Evolutionary conservation across 2,113 vertebrate genomes (phyloP), one percentile per base, ranked within the genome.

Genomic region (Podiceps cristatus): DNA sequence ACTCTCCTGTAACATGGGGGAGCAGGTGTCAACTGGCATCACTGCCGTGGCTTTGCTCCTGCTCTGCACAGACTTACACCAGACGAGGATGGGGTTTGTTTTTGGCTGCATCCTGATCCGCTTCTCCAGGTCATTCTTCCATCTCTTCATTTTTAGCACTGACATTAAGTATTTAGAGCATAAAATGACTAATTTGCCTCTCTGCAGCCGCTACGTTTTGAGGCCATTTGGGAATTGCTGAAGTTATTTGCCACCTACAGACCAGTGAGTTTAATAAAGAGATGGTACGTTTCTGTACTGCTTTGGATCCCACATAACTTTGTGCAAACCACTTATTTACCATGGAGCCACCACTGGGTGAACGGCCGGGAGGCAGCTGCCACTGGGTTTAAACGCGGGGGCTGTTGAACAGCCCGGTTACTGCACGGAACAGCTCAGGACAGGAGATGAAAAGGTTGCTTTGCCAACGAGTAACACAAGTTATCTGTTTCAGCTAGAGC

Each of bases 111-210:
- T 96, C 91, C 81, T 29, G 69, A 87, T 98, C 91, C 12, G 33
- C 96, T 96, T 96, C 95, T 96, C 81, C 53, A 69, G 74, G 95
- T 80, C 52, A n/a, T 86, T 86, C 95, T 91, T 95, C 82, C 74
- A 50, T 42, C 63, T 83, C 69, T 82, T 94, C 94, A 84, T 97
- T 97, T 98, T 96, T 93, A 96, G 93, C 84, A 58, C 52, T 56
- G 55, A 33, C 82, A 73, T 95, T 74, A 91, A 91, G 85, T 58
- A 88, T 95, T 80, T 80, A 92, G 91, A 95, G 69, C 25, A 89
- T 73, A 89, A 88, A 56, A 88, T 91, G 81, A 93, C 90, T 93
- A 35, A 94, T 86, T 94, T 74, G 74, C 60, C 44, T 94, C 79
- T 91, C 67, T 78, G 64, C 72, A 92, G 96, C 76, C 67, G 3